Percentiles rank a stretch among this genome's conserved stretches.
Evolutionary conservation across 2,888 invertebrate genomes (phyloP).

Genomic region (Rhingia rostrata): DNA sequence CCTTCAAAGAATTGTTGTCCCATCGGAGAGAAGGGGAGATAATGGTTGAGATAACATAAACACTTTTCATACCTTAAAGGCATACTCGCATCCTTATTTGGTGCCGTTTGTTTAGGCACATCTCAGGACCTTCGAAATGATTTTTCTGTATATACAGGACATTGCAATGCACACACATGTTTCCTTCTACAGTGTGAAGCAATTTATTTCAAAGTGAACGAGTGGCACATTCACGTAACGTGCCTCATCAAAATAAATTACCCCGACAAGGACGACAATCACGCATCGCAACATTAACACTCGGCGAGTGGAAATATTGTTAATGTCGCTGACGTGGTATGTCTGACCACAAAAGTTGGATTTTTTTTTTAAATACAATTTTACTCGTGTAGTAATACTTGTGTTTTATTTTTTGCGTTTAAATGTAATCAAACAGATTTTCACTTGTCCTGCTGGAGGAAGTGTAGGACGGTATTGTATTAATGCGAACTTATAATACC

Average conservation of each 20-base stretch:
- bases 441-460: not conserved
- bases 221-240: slow-evolving; percentile 30
- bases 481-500: too few relatives aligned
- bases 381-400: slow-evolving; percentile 3
- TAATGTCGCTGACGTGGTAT: slow-evolving; percentile 57
- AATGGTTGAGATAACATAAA: slow-evolving; percentile 51
- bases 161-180: slow-evolving; percentile 45
- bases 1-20: slow-evolving; percentile 22
- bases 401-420: slow-evolving; percentile 14
- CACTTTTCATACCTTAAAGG: slow-evolving; percentile 52
- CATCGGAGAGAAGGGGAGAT: not conserved
- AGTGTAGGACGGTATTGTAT: too few relatives aligned
- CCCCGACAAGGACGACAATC: slow-evolving; percentile 63
- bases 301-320: slow-evolving; percentile 57
- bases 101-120: slow-evolving; percentile 36
- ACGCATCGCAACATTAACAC: slow-evolving; percentile 64
- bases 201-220: slow-evolving; percentile 61
- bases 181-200: slow-evolving; percentile 36
- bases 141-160: slow-evolving; percentile 34
- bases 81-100: slow-evolving; percentile 35
- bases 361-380: slow-evolving; percentile 15
- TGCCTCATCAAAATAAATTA: slow-evolving; percentile 63
- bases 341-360: slow-evolving; percentile 56
- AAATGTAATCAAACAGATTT: slow-evolving; percentile 56
- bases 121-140: slow-evolving; percentile 19